Base-by-base conservation (phyloP, 2,113 vertebrate genomes). In the Synchiropus splendidus region DNA sequence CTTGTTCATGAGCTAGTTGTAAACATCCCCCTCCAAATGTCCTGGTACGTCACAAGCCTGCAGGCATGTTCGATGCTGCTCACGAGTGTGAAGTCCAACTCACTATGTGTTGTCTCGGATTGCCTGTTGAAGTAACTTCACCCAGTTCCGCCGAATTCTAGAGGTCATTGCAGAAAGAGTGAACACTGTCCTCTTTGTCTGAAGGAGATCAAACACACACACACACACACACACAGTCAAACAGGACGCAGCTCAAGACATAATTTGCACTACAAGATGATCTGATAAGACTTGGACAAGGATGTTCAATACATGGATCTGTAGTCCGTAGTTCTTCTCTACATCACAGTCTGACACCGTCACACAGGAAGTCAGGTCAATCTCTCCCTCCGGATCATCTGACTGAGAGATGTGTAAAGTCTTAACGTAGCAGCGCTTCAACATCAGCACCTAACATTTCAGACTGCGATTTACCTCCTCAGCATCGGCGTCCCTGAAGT, bases 11-110 rank as follows among this genome's bases (percentile, higher is more conserved):
- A 8, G 21, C 21, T 42, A 90, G 86, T 64, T 95, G 92, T 0
- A 98, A 88, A 94, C 95, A 98, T 80, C 91, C 97, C 71, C 86
- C 85, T 35, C 89, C 86, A 77, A 95, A 92, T 55, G 90, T 90
- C 21, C 8, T 8, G 8, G 21, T 27, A 27, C 8, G 8, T 27
- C 21, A 27, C 21, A 8, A 4, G 21, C 21, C 21, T 27, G 21
- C 21, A 27, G 4, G 8, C 21, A 27, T 27, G 21, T 27, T 27
- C 4, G 21, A 4, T 27, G 21, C 12, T 16, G 34, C 5, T 45
- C 10, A 16, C 16, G 4, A 39, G 34, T 18, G 30, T 39, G 39
- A 43, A 27, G 21, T 38, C 45, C 35, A 43, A 79, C 79, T 81
- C 83, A 97, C 94, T 84, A 88, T 39, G 79, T 83, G 70, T 80